phyloP scores from a whole-genome alignment of 2,888 invertebrate species.

The Leuctra nigra region DNA sequence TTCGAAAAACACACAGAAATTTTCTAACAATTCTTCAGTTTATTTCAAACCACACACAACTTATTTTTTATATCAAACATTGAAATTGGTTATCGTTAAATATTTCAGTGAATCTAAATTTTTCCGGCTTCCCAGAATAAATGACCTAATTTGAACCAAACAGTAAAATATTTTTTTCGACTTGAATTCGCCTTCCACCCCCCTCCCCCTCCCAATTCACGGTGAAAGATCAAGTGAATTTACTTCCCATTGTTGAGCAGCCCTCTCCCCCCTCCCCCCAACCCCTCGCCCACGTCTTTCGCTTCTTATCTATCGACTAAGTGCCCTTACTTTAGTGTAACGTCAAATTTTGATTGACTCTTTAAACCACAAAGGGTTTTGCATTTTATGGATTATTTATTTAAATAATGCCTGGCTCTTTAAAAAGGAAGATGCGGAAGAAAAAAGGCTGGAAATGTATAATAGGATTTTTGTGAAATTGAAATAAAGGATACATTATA shows the following conservation, averaged over 20 bases:
- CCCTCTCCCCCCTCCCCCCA: background rate
- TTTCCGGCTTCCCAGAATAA: too few relatives aligned
- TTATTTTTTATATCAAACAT: too few relatives aligned
- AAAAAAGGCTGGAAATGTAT: background rate
- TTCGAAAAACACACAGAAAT: too few relatives aligned
- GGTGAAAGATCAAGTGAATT: background rate
- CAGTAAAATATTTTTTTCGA: too few relatives aligned
- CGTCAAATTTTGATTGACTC: conserved; percentile 1
- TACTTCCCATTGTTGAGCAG: background rate
- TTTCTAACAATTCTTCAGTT: too few relatives aligned
- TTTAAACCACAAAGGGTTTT: background rate
- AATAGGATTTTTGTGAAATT: conserved; percentile 14
- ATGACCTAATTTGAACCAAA: too few relatives aligned
- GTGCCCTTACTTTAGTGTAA: background rate
- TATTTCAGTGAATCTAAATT: too few relatives aligned
- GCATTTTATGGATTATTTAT: background rate
- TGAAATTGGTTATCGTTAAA: too few relatives aligned
- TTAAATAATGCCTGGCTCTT: background rate
- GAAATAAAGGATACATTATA: conserved; percentile 17
- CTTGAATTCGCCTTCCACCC: too few relatives aligned
- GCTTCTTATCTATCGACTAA: background rate
- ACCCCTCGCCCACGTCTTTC: background rate
- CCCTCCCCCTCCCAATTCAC: background rate
- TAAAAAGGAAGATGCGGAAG: too few relatives aligned
- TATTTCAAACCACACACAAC: too few relatives aligned